Percentiles rank a stretch among this genome's conserved stretches.
phyloP scores from a whole-genome alignment of 92 coral and sea anemone genomes.

The Blastomussa wellsi region DNA sequence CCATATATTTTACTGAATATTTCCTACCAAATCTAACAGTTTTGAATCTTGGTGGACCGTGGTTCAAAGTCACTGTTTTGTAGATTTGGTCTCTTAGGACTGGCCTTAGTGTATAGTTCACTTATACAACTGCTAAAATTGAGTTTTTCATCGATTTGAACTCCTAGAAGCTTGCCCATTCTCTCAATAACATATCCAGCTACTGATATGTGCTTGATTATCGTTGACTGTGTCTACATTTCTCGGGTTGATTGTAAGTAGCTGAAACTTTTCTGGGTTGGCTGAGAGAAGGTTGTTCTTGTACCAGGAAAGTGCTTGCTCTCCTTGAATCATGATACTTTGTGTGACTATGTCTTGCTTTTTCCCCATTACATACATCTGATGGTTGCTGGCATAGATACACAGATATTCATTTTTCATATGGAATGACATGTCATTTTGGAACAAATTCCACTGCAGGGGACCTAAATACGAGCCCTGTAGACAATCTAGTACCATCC shows the following conservation, averaged over 20 bases:
- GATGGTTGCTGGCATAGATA: slow-evolving; percentile 36
- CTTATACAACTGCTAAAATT: too few relatives aligned
- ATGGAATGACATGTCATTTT: slow-evolving; percentile 3
- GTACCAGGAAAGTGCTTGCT: slow-evolving; percentile 30
- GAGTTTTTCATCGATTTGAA: too few relatives aligned
- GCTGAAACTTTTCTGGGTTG: slow-evolving; percentile 53
- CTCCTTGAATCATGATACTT: slow-evolving; percentile 21
- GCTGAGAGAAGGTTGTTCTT: neutral
- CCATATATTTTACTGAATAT: too few relatives aligned
- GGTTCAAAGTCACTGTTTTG: too few relatives aligned
- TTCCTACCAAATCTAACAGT: too few relatives aligned
- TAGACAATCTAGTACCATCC: neutral
- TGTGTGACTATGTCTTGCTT: neutral
- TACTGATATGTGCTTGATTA: too few relatives aligned
- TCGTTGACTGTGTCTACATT: slow-evolving; percentile 33
- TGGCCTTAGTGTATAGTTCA: too few relatives aligned
- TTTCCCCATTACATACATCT: slow-evolving; percentile 31
- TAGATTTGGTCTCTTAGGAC: too few relatives aligned
- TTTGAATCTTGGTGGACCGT: too few relatives aligned
- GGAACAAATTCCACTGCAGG: neutral
- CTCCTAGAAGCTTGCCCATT: too few relatives aligned
- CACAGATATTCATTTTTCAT: neutral
- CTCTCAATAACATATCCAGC: too few relatives aligned
- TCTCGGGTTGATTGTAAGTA: slow-evolving; percentile 57
- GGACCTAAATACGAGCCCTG: neutral